phyloP scores from a whole-genome alignment of 2,888 invertebrate species.

The Eumacrocentrus americanus region DNA sequence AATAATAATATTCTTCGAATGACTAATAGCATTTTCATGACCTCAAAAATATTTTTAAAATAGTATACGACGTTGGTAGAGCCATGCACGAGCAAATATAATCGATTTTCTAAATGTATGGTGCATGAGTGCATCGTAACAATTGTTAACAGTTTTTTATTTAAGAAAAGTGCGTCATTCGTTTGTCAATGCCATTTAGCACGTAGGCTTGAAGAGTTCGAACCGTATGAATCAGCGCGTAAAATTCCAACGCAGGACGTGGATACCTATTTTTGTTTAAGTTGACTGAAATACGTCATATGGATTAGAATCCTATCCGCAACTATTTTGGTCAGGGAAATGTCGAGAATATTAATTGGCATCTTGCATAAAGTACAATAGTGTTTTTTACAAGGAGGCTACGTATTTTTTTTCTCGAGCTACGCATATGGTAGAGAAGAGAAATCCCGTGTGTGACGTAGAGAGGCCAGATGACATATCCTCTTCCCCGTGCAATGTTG shows the following conservation, averaged over 20 bases:
- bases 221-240: neutral
- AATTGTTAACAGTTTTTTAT: neutral
- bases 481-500: constrained; percentile 8
- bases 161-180: neutral
- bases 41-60: no score
- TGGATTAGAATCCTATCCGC: no score
- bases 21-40: no score
- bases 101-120: no score
- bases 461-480: neutral
- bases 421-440: neutral
- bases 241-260: no score
- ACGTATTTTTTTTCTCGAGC: neutral
- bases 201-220: neutral
- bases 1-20: no score
- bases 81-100: no score
- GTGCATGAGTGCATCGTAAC: neutral
- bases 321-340: no score
- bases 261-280: no score
- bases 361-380: neutral
- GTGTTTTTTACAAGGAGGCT: neutral
- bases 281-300: no score
- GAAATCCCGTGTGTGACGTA: neutral
- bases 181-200: neutral
- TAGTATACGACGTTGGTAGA: no score
- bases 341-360: neutral